phyloP scores from a whole-genome alignment of 2,888 invertebrate genomes.

The Hymenopus coronatus region DNA sequence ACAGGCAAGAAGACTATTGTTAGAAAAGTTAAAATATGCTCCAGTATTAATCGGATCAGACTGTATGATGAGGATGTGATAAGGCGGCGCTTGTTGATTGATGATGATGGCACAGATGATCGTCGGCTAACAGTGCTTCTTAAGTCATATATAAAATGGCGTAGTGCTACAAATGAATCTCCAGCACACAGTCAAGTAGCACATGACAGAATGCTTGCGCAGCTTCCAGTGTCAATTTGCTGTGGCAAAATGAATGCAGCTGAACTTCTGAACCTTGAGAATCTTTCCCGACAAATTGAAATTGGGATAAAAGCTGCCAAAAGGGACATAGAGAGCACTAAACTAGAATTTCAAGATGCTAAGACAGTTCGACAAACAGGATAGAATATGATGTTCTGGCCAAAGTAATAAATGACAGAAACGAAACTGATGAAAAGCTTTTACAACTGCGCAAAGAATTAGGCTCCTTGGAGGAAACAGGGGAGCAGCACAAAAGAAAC shows the following conservation, averaged over 20 bases:
- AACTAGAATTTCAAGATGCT: constrained; percentile 75
- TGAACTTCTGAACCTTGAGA: constrained; percentile 78
- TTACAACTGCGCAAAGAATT: constrained; percentile 71
- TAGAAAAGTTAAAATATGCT: too few species aligned
- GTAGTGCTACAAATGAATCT: constrained; percentile 63
- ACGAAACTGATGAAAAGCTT: constrained; percentile 68
- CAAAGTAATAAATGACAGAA: constrained; percentile 84
- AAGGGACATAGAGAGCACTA: constrained; percentile 76
- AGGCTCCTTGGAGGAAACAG: constrained; percentile 64
- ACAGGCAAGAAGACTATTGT: too few species aligned
- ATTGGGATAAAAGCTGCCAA: constrained; percentile 76
- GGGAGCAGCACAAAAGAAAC: constrained; percentile 67
- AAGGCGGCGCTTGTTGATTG: constrained; percentile 83
- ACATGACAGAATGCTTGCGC: constrained; percentile 76
- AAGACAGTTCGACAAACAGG: constrained; percentile 86
- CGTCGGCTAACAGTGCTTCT: constrained; percentile 79
- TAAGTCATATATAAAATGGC: constrained; percentile 81
- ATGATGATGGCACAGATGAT: constrained; percentile 97
- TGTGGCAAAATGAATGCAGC: constrained; percentile 80
- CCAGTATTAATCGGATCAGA: too few species aligned
- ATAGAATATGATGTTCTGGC: constrained; percentile 92
- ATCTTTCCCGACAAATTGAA: constrained; percentile 73
- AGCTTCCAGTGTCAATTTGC: constrained; percentile 87
- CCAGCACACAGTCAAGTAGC: constrained; percentile 66
- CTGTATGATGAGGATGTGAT: constrained; percentile 98